These are phyloP conservation scores for Dendrolimus kikuchii DNA, from an alignment of 1,140 invertebrate species.

Conservation along the genomic window DNA sequence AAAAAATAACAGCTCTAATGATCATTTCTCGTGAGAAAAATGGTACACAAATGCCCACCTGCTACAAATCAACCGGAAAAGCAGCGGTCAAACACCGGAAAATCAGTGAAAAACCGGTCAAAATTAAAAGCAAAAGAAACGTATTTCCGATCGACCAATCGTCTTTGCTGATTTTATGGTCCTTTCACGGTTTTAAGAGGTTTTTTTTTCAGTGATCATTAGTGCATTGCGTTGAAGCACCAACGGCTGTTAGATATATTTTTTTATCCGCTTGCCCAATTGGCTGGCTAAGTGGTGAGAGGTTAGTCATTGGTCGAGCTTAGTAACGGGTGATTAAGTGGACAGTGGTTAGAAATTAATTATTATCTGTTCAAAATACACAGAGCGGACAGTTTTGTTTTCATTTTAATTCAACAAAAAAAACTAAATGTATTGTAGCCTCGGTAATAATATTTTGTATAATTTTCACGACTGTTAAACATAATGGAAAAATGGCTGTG, in stretches of 20 bases:
- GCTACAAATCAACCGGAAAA: slow-evolving; percentile 58
- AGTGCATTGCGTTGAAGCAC: slow-evolving; percentile 46
- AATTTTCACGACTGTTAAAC: too few relatives aligned
- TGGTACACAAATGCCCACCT: slow-evolving; percentile 39
- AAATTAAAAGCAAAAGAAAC: slow-evolving; percentile 55
- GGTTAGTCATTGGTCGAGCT: too few relatives aligned
- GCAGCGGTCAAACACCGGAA: slow-evolving; percentile 56
- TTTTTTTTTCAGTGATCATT: slow-evolving; percentile 42
- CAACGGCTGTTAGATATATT: slow-evolving; percentile 21
- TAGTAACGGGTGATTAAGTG: too few relatives aligned
- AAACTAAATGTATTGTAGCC: too few relatives aligned
- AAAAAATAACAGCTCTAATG: slow-evolving; percentile 42
- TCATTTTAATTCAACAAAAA: too few relatives aligned
- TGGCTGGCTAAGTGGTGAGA: too few relatives aligned
- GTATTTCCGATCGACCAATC: slow-evolving; percentile 37
- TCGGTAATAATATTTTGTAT: too few relatives aligned
- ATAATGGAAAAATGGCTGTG: too few relatives aligned
- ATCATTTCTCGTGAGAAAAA: slow-evolving; percentile 60
- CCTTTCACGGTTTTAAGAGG: slow-evolving; percentile 34
- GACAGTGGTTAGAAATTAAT: too few relatives aligned
- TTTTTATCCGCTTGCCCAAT: slow-evolving; percentile 20
- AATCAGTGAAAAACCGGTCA: slow-evolving; percentile 63
- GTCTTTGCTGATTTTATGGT: slow-evolving; percentile 28
- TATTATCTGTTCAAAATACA: too few relatives aligned
- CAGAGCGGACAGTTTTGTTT: too few relatives aligned